Base-by-base conservation (phyloP, 1,140 invertebrate genomes). In the Diachasma alloeum region DNA sequence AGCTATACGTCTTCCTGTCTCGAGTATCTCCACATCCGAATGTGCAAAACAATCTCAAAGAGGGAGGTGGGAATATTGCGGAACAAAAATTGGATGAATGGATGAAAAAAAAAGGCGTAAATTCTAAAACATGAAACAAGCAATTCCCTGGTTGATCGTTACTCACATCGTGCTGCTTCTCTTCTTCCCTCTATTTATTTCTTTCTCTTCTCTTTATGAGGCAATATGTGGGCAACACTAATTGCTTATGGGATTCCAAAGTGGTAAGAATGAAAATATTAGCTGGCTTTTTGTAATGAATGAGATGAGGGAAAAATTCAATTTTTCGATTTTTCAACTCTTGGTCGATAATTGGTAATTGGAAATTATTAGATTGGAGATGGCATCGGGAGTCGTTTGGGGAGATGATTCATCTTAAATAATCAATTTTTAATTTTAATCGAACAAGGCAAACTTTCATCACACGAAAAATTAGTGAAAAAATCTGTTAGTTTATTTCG, bases 141-240 rank as follows among this genome's bases (percentile, higher is more conserved):
- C 42, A 48, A 72, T 72, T 72, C 48, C 48, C 48, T 56, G n/a
- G 44, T 17, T 19, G 48, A 56, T 56, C 48, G 19, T 72, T 70
- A 11, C 39, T 70, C 39, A 36, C 19, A 36, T 26, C 31, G 31
- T 24, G 13, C 19, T 53, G 3, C 26, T 36, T 11, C 6, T 24
- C 15, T 56, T 72, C 10, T 72, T 63, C 19, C 53, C 59, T 53
- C 19, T 67, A 1, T 15, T 67, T 56, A 17, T 77, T 73, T 66
- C 17, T 13, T 76, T 59, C 63, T 13, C 19, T 70, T 76, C 11
- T 77, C 15, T 77, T 77, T 77, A 77, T 63, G 70, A 77, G 75
- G 19, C 70, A 73, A 53, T 39, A 77, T 77, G 72, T 56, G 59
- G n/a, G 15, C 48, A 56, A 56, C 71, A 39, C 76, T 77, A 77